Base-by-base conservation (phyloP, 2,113 vertebrate species). In the Seriola aureovittata region DNA sequence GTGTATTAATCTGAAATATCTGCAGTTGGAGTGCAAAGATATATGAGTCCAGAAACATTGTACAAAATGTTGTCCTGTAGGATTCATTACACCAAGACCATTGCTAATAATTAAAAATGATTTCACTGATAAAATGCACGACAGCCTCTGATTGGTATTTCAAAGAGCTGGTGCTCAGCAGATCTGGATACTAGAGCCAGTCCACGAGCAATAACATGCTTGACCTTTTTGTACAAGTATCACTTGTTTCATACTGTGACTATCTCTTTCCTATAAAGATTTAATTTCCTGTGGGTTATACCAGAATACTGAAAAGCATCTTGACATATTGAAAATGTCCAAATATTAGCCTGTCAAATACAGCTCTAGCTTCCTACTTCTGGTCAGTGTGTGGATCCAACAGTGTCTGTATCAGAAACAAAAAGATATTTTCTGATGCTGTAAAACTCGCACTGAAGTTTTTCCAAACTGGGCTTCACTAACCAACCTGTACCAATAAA, bases 211-310 rank as follows among this genome's bases (percentile, higher is more conserved):
- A 50, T 32, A 48, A 71, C 66, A 58, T 40, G 23, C 66, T 50
- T 66, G 59, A 82, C 66, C 50, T 82, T 76, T 76, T 44, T 40
- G 16, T 29, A n/a, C 70, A 42, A 74, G n/a, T 65, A 71, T 32
- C n/a, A 59, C 40, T 64, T 64, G 29, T 48, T 23, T 19, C 25
- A 67, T 50, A 62, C 19, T 48, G 29, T 21, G 25, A 66, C 42
- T 10, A 32, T 60, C 14, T 54, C 25, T 60, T 10, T 38, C 59
- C 29, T 14, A 7, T 80, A 16, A 21, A 59, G 29, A 58, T 32
- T 42, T 10, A 16, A 68, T 71, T 48, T 57, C 25, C 44, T 17
- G 9, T 16, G 9, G 36, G 10, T 64, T 57, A 25, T 10, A 34
- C 10, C 57, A 36, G 23, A 36, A 75, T 75, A 42, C 11, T 68